A percentile compares a stretch with the other conserved stretches of the same genome.
Evolutionary conservation across 2,797 vertebrate species (phyloP).

Genomic region (Petrocephalus sullivani): DNA sequence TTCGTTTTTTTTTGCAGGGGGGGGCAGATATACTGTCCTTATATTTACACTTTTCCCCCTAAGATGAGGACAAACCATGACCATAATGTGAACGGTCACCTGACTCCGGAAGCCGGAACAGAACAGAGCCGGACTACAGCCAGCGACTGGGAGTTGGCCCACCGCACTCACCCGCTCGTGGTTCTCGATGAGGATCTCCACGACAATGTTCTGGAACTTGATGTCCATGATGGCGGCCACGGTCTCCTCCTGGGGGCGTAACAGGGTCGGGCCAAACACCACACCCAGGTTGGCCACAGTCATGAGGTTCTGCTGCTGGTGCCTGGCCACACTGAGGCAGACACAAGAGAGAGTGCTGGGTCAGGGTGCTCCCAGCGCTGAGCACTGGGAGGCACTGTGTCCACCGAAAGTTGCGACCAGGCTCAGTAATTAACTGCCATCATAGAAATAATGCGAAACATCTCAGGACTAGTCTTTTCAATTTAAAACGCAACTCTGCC

Average conservation of each 20-base stretch:
- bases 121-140: background rate
- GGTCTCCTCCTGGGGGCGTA: constrained; percentile 91
- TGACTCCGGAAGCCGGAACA: background rate
- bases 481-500: background rate
- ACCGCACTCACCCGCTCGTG: constrained; percentile 74
- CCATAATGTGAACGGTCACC: background rate
- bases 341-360: background rate
- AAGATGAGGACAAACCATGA: background rate
- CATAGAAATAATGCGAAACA: background rate
- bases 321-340: constrained; percentile 78
- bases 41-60: background rate
- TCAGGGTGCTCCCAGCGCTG: background rate
- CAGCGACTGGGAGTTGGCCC: no score
- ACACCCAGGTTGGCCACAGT: constrained; percentile 93
- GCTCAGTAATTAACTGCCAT: background rate
- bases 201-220: constrained; percentile 98
- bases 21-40: background rate
- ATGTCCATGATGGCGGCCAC: constrained; percentile 99
- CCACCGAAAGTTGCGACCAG: background rate
- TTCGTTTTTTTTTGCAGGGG: background rate
- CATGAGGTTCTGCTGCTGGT: constrained; percentile 96
- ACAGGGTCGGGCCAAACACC: constrained; percentile 89
- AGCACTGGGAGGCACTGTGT: no score
- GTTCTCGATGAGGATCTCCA: constrained; percentile 95
- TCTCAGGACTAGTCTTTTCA: background rate